Evolutionary conservation across 64 coral and sea anemone genomes (phyloP).

Genomic region (Platygyra sinensis): DNA sequence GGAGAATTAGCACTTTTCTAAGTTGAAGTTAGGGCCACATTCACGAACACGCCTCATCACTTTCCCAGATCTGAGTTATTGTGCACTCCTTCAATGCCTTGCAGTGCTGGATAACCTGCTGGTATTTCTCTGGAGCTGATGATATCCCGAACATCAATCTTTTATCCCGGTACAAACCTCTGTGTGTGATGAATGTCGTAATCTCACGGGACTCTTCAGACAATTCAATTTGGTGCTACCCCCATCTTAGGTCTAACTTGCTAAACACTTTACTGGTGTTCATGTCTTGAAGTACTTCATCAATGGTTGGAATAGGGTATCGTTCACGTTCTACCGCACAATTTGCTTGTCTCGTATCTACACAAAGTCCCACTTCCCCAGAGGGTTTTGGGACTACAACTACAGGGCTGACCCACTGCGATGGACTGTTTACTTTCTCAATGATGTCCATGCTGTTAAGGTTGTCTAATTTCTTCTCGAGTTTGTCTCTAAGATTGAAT

Average conservation of each 20-base stretch:
- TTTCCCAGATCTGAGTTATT: background rate
- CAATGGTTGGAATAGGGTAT: conserved; percentile 3
- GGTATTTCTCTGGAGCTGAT: too few relatives aligned
- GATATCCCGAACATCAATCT: too few relatives aligned
- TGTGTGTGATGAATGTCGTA: too few relatives aligned
- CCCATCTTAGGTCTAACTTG: conserved; percentile 14
- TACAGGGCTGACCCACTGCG: conserved; percentile 25
- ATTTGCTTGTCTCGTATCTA: conserved; percentile 35
- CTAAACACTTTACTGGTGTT: conserved; percentile 13
- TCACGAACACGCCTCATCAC: background rate
- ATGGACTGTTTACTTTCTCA: conserved; percentile 19
- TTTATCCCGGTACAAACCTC: too few relatives aligned
- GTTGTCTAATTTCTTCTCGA: conserved; percentile 17
- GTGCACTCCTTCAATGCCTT: too few relatives aligned
- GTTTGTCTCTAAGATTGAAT: background rate
- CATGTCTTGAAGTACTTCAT: conserved; percentile 27
- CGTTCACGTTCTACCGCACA: background rate
- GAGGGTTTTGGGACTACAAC: conserved; percentile 12
- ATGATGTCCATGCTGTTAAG: conserved; percentile 13
- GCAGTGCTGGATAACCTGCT: too few relatives aligned
- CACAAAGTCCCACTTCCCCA: conserved; percentile 15
- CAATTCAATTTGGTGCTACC: too few relatives aligned
- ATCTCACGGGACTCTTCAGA: too few relatives aligned
- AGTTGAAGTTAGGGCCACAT: background rate
- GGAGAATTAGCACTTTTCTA: background rate